Conservation (phyloP, 2,113 vertebrate genomes). For the Mystacornis crossleyi region DNA sequence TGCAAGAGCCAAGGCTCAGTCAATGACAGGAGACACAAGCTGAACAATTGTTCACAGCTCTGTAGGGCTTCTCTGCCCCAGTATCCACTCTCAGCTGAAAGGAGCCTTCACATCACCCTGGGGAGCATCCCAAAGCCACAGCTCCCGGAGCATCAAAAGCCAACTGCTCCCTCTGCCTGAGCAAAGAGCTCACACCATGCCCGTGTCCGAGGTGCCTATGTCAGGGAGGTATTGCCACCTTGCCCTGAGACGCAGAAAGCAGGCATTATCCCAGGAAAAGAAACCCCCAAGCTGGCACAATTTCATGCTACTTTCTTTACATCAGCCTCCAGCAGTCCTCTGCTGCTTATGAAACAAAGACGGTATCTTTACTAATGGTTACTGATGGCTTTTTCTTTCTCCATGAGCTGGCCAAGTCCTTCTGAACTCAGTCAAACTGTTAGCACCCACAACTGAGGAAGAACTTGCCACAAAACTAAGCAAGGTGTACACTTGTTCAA, state of each 20-base stretch:
- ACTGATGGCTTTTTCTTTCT: background rate
- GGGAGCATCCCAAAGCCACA: background rate
- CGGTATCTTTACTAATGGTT: background rate
- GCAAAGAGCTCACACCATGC: background rate
- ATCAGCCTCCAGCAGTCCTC: background rate
- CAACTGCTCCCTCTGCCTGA: background rate
- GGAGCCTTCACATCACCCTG: background rate
- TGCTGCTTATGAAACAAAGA: background rate
- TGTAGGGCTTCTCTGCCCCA: background rate
- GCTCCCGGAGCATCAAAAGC: background rate
- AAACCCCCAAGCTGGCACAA: background rate
- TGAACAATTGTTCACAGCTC: background rate
- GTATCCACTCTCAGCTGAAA: background rate
- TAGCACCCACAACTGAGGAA: background rate
- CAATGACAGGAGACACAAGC: background rate
- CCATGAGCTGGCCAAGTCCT: background rate
- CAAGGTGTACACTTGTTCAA: background rate
- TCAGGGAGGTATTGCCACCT: background rate
- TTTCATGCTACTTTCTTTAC: background rate
- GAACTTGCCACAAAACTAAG: background rate
- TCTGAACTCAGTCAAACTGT: background rate
- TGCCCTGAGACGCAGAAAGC: background rate
- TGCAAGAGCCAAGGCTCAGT: background rate
- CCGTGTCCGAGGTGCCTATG: accelerated
- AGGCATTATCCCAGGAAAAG: background rate